Evolutionary conservation across 2,888 invertebrate genomes (phyloP).

Genomic region (Chloromyia formosa): DNA sequence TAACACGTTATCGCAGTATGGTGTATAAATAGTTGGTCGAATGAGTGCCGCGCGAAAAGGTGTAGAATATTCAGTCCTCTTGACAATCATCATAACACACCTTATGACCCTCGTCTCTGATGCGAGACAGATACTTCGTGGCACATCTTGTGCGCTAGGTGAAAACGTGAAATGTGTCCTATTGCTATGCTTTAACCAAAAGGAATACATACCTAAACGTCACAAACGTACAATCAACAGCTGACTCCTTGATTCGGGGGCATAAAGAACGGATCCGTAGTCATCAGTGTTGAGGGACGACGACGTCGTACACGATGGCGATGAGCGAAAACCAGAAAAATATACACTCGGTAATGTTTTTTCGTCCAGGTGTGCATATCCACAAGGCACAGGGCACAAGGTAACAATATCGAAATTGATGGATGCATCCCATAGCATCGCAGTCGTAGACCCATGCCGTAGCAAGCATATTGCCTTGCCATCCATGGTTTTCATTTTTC

Average conservation of each 20-base stretch:
- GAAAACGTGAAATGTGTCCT: too few relatives aligned
- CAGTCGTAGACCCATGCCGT: too few relatives aligned
- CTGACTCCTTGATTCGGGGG: conserved; percentile 44
- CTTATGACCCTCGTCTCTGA: too few relatives aligned
- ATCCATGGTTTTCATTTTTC: neutral
- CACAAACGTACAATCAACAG: conserved; percentile 42
- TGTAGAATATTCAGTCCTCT: too few relatives aligned
- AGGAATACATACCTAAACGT: neutral
- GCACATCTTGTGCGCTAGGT: too few relatives aligned
- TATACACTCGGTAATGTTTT: neutral
- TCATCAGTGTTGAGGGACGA: neutral
- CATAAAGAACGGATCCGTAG: neutral
- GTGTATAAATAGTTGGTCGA: too few relatives aligned
- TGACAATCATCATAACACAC: too few relatives aligned
- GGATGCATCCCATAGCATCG: conserved; percentile 37
- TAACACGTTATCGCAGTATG: too few relatives aligned
- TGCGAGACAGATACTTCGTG: too few relatives aligned
- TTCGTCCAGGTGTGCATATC: conserved; percentile 46
- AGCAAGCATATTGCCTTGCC: conserved; percentile 12
- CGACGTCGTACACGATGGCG: conserved; percentile 4
- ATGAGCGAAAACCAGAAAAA: conserved; percentile 12
- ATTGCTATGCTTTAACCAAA: too few relatives aligned
- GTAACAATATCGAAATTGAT: conserved; percentile 49
- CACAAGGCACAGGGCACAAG: conserved; percentile 9
- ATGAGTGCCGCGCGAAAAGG: too few relatives aligned